Percentiles rank a stretch among this genome's conserved stretches.
phyloP scores from a whole-genome alignment of 1,140 invertebrate genomes.

The Meteorus sp. region DNA sequence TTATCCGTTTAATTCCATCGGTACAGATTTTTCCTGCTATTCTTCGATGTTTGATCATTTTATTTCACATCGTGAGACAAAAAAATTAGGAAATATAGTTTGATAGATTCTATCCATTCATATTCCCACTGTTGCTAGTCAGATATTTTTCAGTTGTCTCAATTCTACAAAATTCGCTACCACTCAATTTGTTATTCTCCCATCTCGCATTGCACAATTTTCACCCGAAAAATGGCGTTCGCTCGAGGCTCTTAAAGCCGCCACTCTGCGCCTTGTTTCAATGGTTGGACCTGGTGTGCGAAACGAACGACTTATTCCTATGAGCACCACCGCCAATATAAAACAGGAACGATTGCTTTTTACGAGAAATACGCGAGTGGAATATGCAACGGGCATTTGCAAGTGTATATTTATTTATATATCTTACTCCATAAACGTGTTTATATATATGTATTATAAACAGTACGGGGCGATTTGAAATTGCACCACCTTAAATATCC shows the following conservation, averaged over 20 bases:
- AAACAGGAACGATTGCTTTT: conserved; percentile 43
- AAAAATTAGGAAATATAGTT: too few species aligned
- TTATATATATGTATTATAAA: too few species aligned
- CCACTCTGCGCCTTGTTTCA: conserved; percentile 1
- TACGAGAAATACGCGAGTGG: conserved; percentile 37
- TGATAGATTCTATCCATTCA: neutral
- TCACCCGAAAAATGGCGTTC: conserved; percentile 6
- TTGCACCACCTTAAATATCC: too few species aligned
- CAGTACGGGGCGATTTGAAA: too few species aligned
- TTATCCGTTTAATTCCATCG: too few species aligned
- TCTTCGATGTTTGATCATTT: too few species aligned
- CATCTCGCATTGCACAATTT: neutral
- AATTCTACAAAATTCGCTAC: neutral
- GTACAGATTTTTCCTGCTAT: too few species aligned
- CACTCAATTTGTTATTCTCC: too few species aligned
- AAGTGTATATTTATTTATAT: neutral
- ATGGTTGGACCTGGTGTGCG: conserved; percentile 6
- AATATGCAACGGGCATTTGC: conserved; percentile 30
- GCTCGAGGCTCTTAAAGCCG: conserved; percentile 3
- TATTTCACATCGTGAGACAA: too few species aligned
- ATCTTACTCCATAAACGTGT: too few species aligned
- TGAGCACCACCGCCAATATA: conserved; percentile 25
- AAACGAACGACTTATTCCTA: conserved; percentile 11
- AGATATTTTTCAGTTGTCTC: neutral
- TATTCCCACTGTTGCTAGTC: neutral